These are phyloP conservation scores for Zaprionus lachaisei DNA, from an alignment of 1,140 invertebrate genomes.

Conservation along the genomic window DNA sequence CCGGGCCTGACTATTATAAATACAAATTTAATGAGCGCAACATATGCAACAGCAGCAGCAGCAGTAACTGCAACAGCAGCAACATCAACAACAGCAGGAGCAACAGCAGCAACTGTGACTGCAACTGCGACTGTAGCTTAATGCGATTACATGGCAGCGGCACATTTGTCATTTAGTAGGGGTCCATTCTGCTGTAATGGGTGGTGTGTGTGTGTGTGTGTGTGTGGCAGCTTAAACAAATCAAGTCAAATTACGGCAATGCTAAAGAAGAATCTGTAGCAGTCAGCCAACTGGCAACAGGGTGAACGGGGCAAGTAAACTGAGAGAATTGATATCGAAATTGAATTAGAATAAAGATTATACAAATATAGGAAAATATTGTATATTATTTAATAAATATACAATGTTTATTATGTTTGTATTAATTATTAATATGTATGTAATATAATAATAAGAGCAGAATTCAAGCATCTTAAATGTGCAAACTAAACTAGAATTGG, in stretches of 20 bases:
- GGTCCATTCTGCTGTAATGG: constrained; percentile 30
- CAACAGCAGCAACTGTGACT: constrained; percentile 16
- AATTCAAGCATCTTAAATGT: too few relatives aligned
- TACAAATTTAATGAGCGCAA: constrained; percentile 82
- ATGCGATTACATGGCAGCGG: constrained; percentile 81
- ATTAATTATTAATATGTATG: too few relatives aligned
- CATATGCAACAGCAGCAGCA: constrained; percentile 67
- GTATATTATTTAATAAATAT: too few relatives aligned
- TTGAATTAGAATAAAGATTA: neutral
- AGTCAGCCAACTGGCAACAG: constrained; percentile 31
- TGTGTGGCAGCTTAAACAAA: constrained; percentile 73
- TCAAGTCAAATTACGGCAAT: constrained; percentile 80
- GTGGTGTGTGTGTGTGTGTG: constrained; percentile 24
- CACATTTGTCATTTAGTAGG: constrained; percentile 73
- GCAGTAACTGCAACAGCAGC: constrained; percentile 15
- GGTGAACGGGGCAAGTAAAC: neutral
- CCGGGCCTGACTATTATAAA: constrained; percentile 71
- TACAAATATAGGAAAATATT: too few relatives aligned
- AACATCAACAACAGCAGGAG: constrained; percentile 1
- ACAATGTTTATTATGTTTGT: too few relatives aligned
- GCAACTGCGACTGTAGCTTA: constrained; percentile 57
- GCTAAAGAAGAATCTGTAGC: constrained; percentile 75
- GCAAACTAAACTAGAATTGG: too few relatives aligned
- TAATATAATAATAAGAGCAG: too few relatives aligned
- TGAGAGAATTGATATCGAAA: constrained; percentile 17